Conservation (phyloP, 2,888 invertebrate species). For the Octonoba sinensis region DNA sequence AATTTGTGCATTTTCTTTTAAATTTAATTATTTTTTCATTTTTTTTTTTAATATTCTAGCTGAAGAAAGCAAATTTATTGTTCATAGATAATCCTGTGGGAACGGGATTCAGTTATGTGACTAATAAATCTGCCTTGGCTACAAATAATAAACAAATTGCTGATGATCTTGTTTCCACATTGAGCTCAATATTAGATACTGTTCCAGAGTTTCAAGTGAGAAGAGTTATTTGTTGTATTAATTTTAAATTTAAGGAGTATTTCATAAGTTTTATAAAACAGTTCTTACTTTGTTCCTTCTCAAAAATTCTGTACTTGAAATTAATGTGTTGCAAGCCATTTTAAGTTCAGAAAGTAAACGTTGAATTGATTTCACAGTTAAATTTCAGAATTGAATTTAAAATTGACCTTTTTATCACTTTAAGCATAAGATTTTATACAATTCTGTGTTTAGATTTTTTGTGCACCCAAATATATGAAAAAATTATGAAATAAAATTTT, state of each 20-base stretch:
- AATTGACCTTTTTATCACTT: too few species aligned
- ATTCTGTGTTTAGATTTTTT: too few species aligned
- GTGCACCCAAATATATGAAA: too few species aligned
- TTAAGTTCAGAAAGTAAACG: background rate
- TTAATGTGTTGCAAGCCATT: background rate
- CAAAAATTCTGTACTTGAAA: background rate
- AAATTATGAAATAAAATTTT: too few species aligned
- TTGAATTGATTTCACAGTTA: too few species aligned
- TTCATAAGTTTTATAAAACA: background rate
- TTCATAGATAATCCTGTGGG: slow-evolving; percentile 94
- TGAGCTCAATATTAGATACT: slow-evolving; percentile 79
- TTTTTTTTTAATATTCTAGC: slow-evolving; percentile 73
- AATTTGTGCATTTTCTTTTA: too few species aligned
- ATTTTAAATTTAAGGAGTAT: background rate
- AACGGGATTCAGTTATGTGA: slow-evolving; percentile 86
- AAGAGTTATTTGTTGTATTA: background rate
- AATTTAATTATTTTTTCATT: background rate
- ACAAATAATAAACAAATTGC: slow-evolving; percentile 79
- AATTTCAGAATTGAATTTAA: too few species aligned
- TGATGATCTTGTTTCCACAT: slow-evolving; percentile 80
- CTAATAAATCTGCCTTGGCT: slow-evolving; percentile 74
- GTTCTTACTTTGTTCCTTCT: background rate
- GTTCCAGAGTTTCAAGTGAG: slow-evolving; percentile 78
- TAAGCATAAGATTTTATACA: too few species aligned
- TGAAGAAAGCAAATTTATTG: slow-evolving; percentile 83